Base-by-base conservation (phyloP, 2,797 vertebrate genomes). In the Acestrorhynchus altus region DNA sequence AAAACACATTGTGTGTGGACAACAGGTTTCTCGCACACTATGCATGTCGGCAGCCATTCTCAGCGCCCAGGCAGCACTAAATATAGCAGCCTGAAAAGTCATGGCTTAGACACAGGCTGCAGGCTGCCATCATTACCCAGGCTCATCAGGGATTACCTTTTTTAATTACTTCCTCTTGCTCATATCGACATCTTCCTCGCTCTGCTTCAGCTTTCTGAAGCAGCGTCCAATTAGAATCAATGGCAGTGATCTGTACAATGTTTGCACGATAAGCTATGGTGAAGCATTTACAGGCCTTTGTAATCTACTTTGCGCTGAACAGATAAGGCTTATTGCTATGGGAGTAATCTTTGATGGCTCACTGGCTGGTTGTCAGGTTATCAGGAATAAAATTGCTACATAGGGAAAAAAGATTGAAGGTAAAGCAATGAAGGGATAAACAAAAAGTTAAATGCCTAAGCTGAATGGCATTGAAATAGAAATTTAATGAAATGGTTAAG, bases 141-240 rank as follows among this genome's bases (percentile, higher is more conserved):
- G 89, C 86, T 89, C 87, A 74, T 81, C 59, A 74, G 87, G 90
- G 92, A 92, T 92, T 90, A 92, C 83, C 81, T 87, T 75, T 88
- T 93, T 92, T 93, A 93, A 93, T 91, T 92, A 93, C 89, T 90
- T 92, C 88, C 88, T 89, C 87, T 91, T 89, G 81, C 80, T 59
- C 84, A 84, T 88, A 88, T 89, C 83, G 75, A 92, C 89, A 86
- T 91, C 88, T 91, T 89, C 87, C 88, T 86, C 72, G 83, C 85
- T 85, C 64, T 68, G 83, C 78, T 87, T 81, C 83, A 82, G 83
- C 78, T 89, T 91, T 88, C 88, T 91, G 86, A 13, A 91, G 79
- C 90, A 82, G 85, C 88, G 85, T 81, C 86, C 88, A 79, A 86
- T 86, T 88, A 88, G 86, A 89, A 93, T 92, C 91, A 85, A 77